These are phyloP conservation scores for Drosophila gunungcola DNA, from an alignment of 1,140 invertebrate species.

Conservation along the genomic window DNA sequence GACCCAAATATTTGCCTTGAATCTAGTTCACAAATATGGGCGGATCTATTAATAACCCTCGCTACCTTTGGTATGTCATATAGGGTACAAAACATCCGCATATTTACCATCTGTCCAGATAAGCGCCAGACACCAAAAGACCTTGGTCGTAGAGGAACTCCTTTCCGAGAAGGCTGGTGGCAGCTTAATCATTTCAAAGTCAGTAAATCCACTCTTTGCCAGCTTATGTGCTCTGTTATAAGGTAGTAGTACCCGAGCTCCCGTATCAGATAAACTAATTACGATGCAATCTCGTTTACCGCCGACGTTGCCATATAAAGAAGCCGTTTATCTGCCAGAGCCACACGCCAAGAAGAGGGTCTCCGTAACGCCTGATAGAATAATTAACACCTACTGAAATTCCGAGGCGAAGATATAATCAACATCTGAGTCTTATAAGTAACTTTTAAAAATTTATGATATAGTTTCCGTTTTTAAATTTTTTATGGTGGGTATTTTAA, in stretches of 20 bases:
- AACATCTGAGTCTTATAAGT: background rate
- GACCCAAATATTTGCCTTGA: conserved; percentile 26
- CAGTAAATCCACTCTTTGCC: conserved; percentile 12
- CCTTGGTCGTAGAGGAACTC: conserved; percentile 29
- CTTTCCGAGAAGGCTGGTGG: conserved; percentile 21
- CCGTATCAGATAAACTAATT: conserved; percentile 27
- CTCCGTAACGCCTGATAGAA: conserved; percentile 15
- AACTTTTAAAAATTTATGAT: background rate
- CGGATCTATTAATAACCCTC: conserved; percentile 33
- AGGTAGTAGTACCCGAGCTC: conserved; percentile 9
- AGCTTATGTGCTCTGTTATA: conserved; percentile 9
- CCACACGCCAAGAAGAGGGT: conserved; percentile 11
- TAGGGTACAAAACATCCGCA: conserved; percentile 42
- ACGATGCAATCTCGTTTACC: conserved; percentile 30
- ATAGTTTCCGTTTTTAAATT: background rate
- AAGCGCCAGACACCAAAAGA: conserved; percentile 24
- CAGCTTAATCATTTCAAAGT: conserved; percentile 39
- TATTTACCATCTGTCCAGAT: conserved; percentile 33
- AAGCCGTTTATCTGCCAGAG: conserved; percentile 24
- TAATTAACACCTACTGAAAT: conserved; percentile 40
- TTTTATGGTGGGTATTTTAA: too few relatives aligned
- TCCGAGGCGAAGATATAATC: background rate
- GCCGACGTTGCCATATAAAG: conserved; percentile 19
- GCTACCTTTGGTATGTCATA: conserved; percentile 19
- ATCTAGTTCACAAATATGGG: conserved; percentile 49